These are phyloP conservation scores for Zaprionus taronus DNA, from an alignment of 1,140 invertebrate genomes.

Conservation along the genomic window DNA sequence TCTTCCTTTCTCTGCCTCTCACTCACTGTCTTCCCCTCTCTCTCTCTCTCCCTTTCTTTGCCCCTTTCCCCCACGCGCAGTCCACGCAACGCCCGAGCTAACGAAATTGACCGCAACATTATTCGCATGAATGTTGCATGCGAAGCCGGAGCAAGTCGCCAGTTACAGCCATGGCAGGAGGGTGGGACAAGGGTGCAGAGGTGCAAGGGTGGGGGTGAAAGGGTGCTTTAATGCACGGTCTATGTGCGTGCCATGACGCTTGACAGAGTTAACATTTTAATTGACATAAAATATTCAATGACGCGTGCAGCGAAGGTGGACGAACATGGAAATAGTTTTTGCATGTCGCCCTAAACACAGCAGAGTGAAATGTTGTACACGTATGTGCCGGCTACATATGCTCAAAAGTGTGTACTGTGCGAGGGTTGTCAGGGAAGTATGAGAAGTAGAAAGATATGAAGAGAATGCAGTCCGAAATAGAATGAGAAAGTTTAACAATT, in stretches of 20 bases:
- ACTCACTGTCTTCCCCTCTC: constrained; percentile 1
- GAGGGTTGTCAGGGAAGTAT: constrained; percentile 20
- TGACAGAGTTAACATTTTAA: constrained; percentile 80
- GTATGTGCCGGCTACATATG: constrained; percentile 15
- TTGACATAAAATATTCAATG: constrained; percentile 79
- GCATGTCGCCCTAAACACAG: constrained; percentile 38
- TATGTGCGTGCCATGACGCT: constrained; percentile 59
- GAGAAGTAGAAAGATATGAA: no score
- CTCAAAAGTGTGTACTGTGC: constrained; percentile 3
- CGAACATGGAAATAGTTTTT: constrained; percentile 74
- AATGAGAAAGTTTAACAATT: neutral
- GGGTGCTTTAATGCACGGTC: constrained; percentile 22
- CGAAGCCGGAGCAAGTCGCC: constrained; percentile 30
- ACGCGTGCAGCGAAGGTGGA: constrained; percentile 13
- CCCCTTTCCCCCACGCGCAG: neutral
- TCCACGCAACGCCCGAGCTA: constrained; percentile 27
- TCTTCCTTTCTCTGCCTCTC: neutral
- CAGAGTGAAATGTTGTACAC: constrained; percentile 9
- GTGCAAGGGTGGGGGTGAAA: neutral
- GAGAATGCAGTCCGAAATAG: neutral
- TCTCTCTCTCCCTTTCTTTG: neutral
- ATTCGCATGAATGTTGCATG: constrained; percentile 67
- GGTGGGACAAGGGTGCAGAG: neutral
- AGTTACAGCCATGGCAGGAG: neutral
- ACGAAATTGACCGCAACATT: constrained; percentile 79